These are phyloP conservation scores for Equus quagga DNA, from an alignment of 2,113 vertebrate species.

Conservation along the genomic window DNA sequence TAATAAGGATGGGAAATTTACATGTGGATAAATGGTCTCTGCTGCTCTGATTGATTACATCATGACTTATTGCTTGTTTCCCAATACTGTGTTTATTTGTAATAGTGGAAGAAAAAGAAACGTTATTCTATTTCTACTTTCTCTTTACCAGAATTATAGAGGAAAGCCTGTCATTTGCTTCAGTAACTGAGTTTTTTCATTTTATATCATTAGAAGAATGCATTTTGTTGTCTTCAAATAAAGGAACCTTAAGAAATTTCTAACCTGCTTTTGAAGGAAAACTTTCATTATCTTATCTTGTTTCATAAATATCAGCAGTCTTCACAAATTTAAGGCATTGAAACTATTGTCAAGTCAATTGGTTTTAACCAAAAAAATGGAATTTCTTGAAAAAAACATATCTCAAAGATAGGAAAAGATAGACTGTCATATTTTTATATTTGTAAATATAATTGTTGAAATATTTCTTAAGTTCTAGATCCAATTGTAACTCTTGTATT, in stretches of 20 bases:
- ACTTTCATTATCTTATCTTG: constrained; percentile 14
- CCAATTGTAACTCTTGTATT: not conserved
- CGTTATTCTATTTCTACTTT: not conserved
- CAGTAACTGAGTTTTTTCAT: constrained; percentile 14
- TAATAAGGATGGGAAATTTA: not conserved
- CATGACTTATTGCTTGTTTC: not conserved
- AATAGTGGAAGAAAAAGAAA: not conserved
- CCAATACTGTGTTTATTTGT: not conserved
- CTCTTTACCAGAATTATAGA: constrained; percentile 13
- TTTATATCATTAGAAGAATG: constrained; percentile 56
- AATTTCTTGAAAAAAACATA: constrained; percentile 1
- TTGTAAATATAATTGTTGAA: not conserved
- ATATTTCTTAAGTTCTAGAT: not conserved
- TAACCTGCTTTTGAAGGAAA: constrained; percentile 59
- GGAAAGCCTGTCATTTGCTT: constrained; percentile 55
- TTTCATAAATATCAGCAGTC: constrained; percentile 50
- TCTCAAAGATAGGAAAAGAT: not conserved
- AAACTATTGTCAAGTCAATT: not conserved
- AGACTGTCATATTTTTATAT: not conserved
- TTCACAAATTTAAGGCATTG: not conserved
- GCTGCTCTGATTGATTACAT: not conserved
- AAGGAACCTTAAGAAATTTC: constrained; percentile 57
- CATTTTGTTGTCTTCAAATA: constrained; percentile 66
- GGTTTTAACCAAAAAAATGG: not conserved
- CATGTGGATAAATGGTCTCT: not conserved